Conservation (phyloP, 1,140 invertebrate species). For the Brachionus koreanus region DNA sequence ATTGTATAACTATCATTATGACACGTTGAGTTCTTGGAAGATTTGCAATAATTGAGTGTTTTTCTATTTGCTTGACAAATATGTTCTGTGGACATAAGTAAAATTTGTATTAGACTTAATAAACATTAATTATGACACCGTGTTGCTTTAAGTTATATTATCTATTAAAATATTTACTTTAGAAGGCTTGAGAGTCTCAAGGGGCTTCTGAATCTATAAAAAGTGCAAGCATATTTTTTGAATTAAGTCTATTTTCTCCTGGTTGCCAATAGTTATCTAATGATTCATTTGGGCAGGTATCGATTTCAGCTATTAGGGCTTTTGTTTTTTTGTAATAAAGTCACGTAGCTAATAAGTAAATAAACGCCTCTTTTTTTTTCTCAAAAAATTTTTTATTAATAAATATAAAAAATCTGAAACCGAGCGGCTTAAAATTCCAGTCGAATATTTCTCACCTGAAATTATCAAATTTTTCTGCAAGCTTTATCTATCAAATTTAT, state of each 20-base stretch:
- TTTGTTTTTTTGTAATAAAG: not conserved
- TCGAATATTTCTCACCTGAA: not conserved
- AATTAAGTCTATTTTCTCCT: not conserved
- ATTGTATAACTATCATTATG: constrained; percentile 14
- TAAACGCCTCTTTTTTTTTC: not conserved
- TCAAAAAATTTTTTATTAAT: not conserved
- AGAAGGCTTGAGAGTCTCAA: not conserved
- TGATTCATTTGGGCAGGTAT: not conserved
- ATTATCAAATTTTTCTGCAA: not conserved
- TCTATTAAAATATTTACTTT: constrained; percentile 24
- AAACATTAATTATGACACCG: constrained; percentile 38
- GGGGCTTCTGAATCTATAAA: not conserved
- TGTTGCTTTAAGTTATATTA: not conserved
- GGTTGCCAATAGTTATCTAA: not conserved
- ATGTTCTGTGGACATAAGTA: not conserved
- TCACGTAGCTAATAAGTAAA: not conserved
- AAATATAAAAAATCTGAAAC: not conserved
- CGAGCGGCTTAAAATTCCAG: not conserved
- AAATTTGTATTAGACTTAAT: not conserved
- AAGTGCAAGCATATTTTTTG: not conserved
- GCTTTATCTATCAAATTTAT: not conserved
- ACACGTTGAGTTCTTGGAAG: constrained; percentile 17
- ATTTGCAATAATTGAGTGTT: constrained; percentile 33
- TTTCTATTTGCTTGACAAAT: constrained; percentile 19
- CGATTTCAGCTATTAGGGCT: not conserved